A percentile compares a stretch with the other conserved stretches of the same genome.
phyloP scores from a whole-genome alignment of 2,888 invertebrate species.

The Drosophila rubida region DNA sequence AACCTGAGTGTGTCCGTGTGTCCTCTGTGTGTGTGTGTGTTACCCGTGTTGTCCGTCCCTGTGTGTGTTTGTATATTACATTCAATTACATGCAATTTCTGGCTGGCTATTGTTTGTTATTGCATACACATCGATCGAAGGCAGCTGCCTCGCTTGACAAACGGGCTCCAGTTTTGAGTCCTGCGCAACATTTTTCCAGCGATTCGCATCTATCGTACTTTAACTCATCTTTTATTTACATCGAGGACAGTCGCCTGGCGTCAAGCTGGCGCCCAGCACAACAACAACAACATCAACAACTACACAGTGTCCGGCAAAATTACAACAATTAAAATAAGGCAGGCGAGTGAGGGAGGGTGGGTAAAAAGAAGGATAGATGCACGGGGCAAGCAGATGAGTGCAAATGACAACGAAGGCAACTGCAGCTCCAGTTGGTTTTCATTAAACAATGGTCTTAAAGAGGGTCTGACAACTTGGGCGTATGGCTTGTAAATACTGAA shows the following conservation, averaged over 20 bases:
- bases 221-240: slow-evolving; percentile 62
- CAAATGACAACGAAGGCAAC: slow-evolving; percentile 49
- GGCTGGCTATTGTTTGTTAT: slow-evolving; percentile 54
- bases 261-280: slow-evolving; percentile 62
- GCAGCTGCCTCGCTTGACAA: slow-evolving; percentile 43
- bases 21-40: slow-evolving; percentile 12
- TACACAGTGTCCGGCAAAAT: slow-evolving; percentile 44
- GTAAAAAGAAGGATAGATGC: slow-evolving; percentile 3
- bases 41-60: slow-evolving; percentile 11
- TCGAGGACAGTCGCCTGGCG: slow-evolving; percentile 50
- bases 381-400: slow-evolving; percentile 30
- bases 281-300: slow-evolving; percentile 33
- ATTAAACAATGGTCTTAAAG: slow-evolving; percentile 19
- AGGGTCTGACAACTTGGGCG: slow-evolving; percentile 22
- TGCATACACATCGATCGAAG: slow-evolving; percentile 69
- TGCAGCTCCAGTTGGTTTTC: slow-evolving; percentile 47
- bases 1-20: slow-evolving; percentile 17
- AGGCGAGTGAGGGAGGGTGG: slow-evolving; percentile 12
- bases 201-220: slow-evolving; percentile 54
- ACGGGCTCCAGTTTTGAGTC: slow-evolving; percentile 44
- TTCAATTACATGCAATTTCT: slow-evolving; percentile 75
- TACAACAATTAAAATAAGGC: slow-evolving; percentile 74
- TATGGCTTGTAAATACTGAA: slow-evolving; percentile 11
- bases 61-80: slow-evolving; percentile 37
- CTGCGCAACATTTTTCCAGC: slow-evolving; percentile 51